Conservation (phyloP, 2,797 vertebrate species). For the Gouania willdenowi region DNA sequence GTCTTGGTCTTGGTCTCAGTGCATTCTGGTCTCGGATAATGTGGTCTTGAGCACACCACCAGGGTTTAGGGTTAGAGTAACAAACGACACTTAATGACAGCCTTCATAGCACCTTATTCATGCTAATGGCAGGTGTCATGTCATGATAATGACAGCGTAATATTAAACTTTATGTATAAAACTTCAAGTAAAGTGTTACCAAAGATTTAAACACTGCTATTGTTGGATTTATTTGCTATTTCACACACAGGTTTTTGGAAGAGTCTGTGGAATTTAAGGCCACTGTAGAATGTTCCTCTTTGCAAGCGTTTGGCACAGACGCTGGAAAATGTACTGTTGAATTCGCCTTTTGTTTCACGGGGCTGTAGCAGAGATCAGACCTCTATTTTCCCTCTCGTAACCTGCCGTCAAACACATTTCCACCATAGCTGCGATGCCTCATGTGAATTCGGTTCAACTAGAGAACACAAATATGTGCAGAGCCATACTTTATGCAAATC, state of each 20-base stretch:
- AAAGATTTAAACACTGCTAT: too few species aligned
- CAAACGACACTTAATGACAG: too few species aligned
- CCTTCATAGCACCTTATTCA: too few species aligned
- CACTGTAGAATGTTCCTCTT: conserved; percentile 43
- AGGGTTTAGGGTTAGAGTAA: too few species aligned
- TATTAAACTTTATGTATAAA: too few species aligned
- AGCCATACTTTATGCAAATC: conserved; percentile 23
- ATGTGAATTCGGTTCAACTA: conserved; percentile 3
- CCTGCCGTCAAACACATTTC: conserved; percentile 9
- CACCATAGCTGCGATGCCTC: not conserved
- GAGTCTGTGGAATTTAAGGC: conserved; percentile 56
- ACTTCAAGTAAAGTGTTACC: too few species aligned
- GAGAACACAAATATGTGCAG: conserved; percentile 10
- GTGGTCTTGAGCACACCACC: too few species aligned
- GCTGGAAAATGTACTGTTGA: conserved; percentile 69
- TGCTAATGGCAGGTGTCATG: too few species aligned
- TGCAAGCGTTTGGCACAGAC: conserved; percentile 48
- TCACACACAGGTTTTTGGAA: conserved; percentile 34
- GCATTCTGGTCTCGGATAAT: too few species aligned
- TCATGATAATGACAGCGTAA: too few species aligned
- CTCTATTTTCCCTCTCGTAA: conserved; percentile 31
- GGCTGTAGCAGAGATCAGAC: conserved; percentile 44
- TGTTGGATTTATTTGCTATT: too few species aligned
- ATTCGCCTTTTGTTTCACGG: conserved; percentile 71
- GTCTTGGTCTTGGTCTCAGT: too few species aligned